phyloP scores from a whole-genome alignment of 2,113 vertebrate species.

The Nothocercus nigrocapillus region DNA sequence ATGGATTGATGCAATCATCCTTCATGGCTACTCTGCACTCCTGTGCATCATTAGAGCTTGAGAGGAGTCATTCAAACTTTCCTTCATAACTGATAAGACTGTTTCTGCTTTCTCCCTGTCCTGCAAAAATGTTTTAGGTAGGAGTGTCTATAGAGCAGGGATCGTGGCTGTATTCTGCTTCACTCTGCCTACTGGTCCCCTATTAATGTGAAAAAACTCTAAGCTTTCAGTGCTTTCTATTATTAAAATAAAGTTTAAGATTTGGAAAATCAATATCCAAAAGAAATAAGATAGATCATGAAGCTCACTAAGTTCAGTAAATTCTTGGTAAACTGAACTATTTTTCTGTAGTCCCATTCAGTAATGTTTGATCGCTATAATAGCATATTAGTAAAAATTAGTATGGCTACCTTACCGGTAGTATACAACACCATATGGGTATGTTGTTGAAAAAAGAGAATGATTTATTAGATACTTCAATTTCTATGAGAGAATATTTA shows the following conservation, averaged over 20 bases:
- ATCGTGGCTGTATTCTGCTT: not conserved
- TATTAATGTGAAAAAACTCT: not conserved
- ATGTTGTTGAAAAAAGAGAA: not conserved
- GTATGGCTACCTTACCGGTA: not conserved
- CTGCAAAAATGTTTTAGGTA: not conserved
- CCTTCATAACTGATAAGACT: not conserved
- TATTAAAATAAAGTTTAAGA: not conserved
- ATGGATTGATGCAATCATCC: not conserved
- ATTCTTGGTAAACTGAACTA: not conserved
- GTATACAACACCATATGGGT: no score
- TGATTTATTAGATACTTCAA: not conserved
- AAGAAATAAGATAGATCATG: not conserved
- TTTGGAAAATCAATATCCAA: not conserved
- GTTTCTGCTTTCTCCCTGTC: not conserved
- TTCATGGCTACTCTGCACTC: not conserved
- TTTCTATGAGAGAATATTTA: not conserved
- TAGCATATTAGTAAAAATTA: not conserved
- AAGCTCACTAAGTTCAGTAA: not conserved
- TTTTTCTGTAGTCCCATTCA: not conserved
- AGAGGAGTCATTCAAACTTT: not conserved
- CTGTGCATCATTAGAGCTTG: not conserved
- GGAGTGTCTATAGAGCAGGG: not conserved
- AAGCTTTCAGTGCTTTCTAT: not conserved
- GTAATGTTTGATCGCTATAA: not conserved
- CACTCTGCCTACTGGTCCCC: not conserved